These are phyloP conservation scores for Perca fluviatilis DNA, from an alignment of 2,113 vertebrate species.

Conservation along the genomic window DNA sequence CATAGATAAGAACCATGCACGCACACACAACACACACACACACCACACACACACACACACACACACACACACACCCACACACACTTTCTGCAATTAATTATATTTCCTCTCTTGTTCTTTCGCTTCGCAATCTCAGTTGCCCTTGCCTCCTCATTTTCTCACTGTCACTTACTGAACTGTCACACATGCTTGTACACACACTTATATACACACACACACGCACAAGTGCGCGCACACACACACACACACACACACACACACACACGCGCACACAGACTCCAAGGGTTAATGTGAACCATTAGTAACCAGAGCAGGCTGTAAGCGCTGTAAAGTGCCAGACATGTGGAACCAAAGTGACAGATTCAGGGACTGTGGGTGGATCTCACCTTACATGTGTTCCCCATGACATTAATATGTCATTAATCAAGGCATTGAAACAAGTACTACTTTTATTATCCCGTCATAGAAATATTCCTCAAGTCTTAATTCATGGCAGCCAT, in stretches of 20 bases:
- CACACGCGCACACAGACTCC: slow-evolving; percentile 12
- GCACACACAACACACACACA: background rate
- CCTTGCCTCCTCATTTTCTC: slow-evolving; percentile 43
- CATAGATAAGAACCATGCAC: slow-evolving; percentile 53
- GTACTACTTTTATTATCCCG: slow-evolving; percentile 44
- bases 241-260: background rate
- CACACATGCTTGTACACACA: slow-evolving; percentile 19
- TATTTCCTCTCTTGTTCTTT: slow-evolving; percentile 42
- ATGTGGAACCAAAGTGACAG: slow-evolving; percentile 43
- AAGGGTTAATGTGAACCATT: slow-evolving; percentile 66
- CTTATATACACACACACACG: background rate
- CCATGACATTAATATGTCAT: slow-evolving; percentile 61
- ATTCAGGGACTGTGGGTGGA: slow-evolving; percentile 17
- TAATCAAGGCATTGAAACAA: slow-evolving; percentile 60
- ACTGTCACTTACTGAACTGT: slow-evolving; percentile 35
- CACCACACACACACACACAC: background rate
- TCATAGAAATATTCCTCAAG: slow-evolving; percentile 22
- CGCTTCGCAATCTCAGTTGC: slow-evolving; percentile 25
- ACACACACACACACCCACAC: slow-evolving; percentile 7
- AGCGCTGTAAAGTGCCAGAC: slow-evolving; percentile 57
- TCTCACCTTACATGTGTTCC: slow-evolving; percentile 67
- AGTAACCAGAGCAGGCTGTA: slow-evolving; percentile 73
- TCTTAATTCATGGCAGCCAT: slow-evolving; percentile 20
- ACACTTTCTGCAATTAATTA: slow-evolving; percentile 41
- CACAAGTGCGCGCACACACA: too few relatives aligned